Evolutionary conservation across 2,888 invertebrate genomes (phyloP), one percentile per base, ranked within the genome.

Genomic region (Callyntrura sp.): DNA sequence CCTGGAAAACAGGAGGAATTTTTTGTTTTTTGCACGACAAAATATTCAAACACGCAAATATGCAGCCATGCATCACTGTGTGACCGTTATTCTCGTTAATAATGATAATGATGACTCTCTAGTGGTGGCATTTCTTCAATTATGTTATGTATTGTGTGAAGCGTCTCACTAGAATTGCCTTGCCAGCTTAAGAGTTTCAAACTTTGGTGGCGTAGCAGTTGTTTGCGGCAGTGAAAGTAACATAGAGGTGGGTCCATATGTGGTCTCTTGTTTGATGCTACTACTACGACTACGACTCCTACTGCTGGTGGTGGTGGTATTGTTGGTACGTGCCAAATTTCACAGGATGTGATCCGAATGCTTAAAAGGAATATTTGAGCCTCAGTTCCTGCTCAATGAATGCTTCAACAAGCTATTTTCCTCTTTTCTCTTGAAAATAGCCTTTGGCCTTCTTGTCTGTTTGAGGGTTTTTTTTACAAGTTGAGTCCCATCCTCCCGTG

Each of bases 321-420:
- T 85, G 90, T 51, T n/a, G 25, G 83, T 90, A 90, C 90, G 90
- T 90, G 90, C 90, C 90, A 84, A 86, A 90, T 90, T 87, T 86
- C 84, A 70, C 70, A 68, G 87, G 81, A 84, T 90, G 90, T 90
- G 90, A 87, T 90, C 90, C 79, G 87, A 51, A 87, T 90, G 55
- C 28, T 83, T 65, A 86, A 78, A 85, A 65, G 17, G 83, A 57
- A 79, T 86, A 81, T 81, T 90, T 85, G 73, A 90, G 78, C 85
- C 85, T 82, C 78, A 62, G 73, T 86, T 82, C 84, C 83, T 85
- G 20, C 51, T 60, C 82, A 86, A 85, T 79, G 85, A 84, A 85
- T 90, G 90, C 65, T 70, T 82, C 78, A 83, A 51, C 68, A 90
- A 90, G 76, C 86, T 76, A 90, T 90, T 90, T 85, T 85, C 70